Conservation (phyloP, 2,888 invertebrate species). For the Spodoptera littoralis region DNA sequence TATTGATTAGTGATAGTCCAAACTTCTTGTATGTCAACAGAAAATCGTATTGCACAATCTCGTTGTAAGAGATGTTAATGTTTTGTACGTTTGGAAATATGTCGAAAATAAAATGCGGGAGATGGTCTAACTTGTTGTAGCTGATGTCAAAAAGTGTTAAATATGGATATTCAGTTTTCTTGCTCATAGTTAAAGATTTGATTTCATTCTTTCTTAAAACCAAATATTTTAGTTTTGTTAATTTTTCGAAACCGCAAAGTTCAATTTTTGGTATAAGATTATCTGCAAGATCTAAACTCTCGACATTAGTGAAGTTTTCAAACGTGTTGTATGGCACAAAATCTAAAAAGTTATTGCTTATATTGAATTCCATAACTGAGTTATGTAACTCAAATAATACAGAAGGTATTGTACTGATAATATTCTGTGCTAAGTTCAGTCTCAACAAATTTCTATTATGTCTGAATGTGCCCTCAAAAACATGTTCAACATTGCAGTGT, state of each 20-base stretch:
- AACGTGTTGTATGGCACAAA: conserved; percentile 94
- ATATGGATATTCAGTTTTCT: conserved; percentile 76
- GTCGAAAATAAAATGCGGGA: conserved; percentile 78
- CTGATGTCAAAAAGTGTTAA: conserved; percentile 80
- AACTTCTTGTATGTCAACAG: conserved; percentile 71
- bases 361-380: conserved; percentile 92
- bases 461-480: conserved; percentile 92
- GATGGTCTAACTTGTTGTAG: conserved; percentile 75
- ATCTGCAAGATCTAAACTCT: conserved; percentile 91
- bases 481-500: conserved; percentile 90
- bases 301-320: conserved; percentile 92
- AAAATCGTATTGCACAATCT: conserved; percentile 80
- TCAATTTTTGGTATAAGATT: conserved; percentile 92
- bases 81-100: conserved; percentile 83
- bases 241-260: conserved; percentile 86
- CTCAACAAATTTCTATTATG: conserved; percentile 93
- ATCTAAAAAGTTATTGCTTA: conserved; percentile 92
- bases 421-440: conserved; percentile 93
- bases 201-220: conserved; percentile 83
- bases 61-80: conserved; percentile 81
- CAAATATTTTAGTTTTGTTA: conserved; percentile 78
- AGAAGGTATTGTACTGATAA: conserved; percentile 90
- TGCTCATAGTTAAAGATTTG: conserved; percentile 73
- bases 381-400: conserved; percentile 91
- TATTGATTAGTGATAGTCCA: conserved; percentile 75